These are phyloP conservation scores for Oncorhynchus mykiss DNA, from an alignment of 2,113 vertebrate genomes.

Conservation along the genomic window DNA sequence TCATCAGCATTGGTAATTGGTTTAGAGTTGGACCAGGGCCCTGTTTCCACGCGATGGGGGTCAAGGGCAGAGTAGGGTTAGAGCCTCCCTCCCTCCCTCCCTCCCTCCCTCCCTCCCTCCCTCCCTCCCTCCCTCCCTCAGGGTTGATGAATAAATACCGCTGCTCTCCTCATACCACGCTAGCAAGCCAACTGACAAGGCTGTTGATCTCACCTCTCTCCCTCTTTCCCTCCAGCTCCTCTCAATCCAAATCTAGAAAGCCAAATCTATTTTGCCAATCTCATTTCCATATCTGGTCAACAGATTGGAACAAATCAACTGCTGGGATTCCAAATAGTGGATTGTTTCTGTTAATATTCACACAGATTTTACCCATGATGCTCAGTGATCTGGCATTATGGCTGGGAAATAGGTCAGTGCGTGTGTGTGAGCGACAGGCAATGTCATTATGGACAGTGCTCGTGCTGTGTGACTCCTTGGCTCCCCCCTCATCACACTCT, in stretches of 20 bases:
- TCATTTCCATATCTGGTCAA: neutral
- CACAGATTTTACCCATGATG: slow-evolving; percentile 3
- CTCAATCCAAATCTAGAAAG: neutral
- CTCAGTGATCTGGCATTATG: slow-evolving; percentile 6
- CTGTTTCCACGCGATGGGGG: neutral
- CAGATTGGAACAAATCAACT: slow-evolving; percentile 18
- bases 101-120: neutral
- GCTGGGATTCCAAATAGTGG: neutral
- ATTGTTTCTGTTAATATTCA: slow-evolving; percentile 19
- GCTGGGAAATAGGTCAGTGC: slow-evolving; percentile 32
- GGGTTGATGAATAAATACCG: neutral
- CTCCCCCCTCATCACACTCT: neutral
- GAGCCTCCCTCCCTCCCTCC: neutral
- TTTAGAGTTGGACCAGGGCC: neutral
- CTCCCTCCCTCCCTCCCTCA: neutral
- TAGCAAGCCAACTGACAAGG: neutral
- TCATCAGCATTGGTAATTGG: neutral
- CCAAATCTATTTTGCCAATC: slow-evolving; percentile 11
- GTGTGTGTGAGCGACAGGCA: neutral
- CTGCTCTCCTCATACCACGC: neutral
- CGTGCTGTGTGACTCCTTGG: neutral
- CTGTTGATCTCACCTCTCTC: neutral
- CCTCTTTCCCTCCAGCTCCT: too few species aligned
- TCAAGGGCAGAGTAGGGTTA: neutral
- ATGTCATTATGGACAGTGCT: neutral